Conservation (phyloP, 2,888 invertebrate species). For the Cephalotes varians region DNA sequence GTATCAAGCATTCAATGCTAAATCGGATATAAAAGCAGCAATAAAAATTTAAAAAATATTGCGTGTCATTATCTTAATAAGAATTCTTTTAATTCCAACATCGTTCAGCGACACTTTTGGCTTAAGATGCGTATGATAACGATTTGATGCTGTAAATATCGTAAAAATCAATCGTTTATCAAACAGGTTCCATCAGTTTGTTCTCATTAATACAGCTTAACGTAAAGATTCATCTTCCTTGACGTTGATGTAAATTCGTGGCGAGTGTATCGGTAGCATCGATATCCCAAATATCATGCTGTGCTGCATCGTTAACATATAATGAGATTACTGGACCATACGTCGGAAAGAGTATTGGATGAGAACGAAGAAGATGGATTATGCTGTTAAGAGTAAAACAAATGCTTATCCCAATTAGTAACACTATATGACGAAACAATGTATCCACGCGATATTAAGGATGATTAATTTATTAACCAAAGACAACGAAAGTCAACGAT, state of each 20-base stretch:
- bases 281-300: slow-evolving; percentile 73
- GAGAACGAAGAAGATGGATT: slow-evolving; percentile 51
- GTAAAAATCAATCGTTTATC: slow-evolving; percentile 1
- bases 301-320: slow-evolving; percentile 77
- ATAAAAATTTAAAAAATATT: slow-evolving; percentile 1
- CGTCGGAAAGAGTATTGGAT: slow-evolving; percentile 47
- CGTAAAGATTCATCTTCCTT: slow-evolving; percentile 25
- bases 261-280: slow-evolving; percentile 63
- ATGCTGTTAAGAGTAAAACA: slow-evolving; percentile 57
- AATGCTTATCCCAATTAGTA: slow-evolving; percentile 66
- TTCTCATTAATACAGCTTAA: slow-evolving; percentile 38
- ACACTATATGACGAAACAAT: slow-evolving; percentile 47
- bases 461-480: slow-evolving; percentile 1
- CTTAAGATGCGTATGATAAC: background rate
- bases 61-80: slow-evolving; percentile 3
- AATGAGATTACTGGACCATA: slow-evolving; percentile 77
- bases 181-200: slow-evolving; percentile 13
- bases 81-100: background rate
- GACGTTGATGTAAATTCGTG: slow-evolving; percentile 45
- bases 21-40: background rate
- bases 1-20: background rate
- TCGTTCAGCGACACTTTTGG: background rate
- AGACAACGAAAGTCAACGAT: no score
- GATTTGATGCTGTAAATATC: background rate
- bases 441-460: slow-evolving; percentile 10